Base-by-base conservation (phyloP, 2,888 invertebrate genomes). In the Dicycla oo region DNA sequence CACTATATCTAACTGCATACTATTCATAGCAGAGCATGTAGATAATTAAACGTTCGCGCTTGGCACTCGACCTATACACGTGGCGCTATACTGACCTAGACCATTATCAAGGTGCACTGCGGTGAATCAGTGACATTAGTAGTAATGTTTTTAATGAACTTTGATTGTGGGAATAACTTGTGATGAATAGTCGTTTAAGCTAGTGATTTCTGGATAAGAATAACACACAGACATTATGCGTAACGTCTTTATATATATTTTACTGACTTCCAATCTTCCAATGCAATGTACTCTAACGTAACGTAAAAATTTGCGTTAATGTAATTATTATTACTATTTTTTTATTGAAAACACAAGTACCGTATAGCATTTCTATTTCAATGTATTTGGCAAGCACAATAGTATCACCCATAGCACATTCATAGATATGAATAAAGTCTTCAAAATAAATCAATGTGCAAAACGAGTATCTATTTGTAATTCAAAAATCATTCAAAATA, bases 41-140 rank as follows among this genome's bases (percentile, higher is more conserved):
- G 65, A 80, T 79, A 80, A 83, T 69, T 56, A 38, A 66, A 51
- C 51, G 83, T 66, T 66, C 45, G 30, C 54, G 34, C 45, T 80
- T 80, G 80, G 83, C 80, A 80, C 66, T 60, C 66, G 51, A n/a
- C 7, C 1, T 69, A 47, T 69, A 69, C 83, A 80, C 80, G 80
- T 80, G 80, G 66, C 45, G 15, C 38, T 3, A 23, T 45, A 38
- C 47, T 80, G 83, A 83, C 65, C 83, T 80, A 80, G 66, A 78
- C 80, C 83, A 73, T 83, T 83, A 73, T 60, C 83, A 83, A 80
- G 80, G 80, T 69, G 43, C 53, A 11, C 8, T 15, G 34, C 47
- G 26, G 49, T 79, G 79, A 79, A 67, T 82, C 82, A 78, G 53
- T 73, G 30, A 68, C 80, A 61, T 72, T 82, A 70, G 13, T 23